Evolutionary conservation across 2,113 vertebrate species (phyloP), one percentile per base, ranked within the genome.

Genomic region (Plotosus lineatus): DNA sequence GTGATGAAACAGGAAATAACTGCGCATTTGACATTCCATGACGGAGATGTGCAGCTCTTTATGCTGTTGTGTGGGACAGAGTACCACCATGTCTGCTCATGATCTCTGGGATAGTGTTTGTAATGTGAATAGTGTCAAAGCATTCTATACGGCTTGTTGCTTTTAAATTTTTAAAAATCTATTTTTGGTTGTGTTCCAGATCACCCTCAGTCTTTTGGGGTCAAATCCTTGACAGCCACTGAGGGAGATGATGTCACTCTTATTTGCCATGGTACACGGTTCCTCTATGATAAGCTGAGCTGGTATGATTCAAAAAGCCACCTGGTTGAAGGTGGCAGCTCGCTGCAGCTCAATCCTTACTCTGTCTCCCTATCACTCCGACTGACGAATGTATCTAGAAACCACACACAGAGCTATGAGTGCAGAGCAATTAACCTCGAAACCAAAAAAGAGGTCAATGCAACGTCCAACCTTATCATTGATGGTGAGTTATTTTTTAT

Each of bases 251-350:
- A 95, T 0, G 68, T 94, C 19, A 90, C 1, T 3, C 85, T 98
- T 81, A 93, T 89, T 60, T 98, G 96, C 87, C 80, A 86, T 14
- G 94, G 93, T 8, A 90, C 94, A 53, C 94, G 89, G 74, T 96
- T 94, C 88, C 91, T 95, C 76, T 96, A 95, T 87, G 92, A 88
- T 1, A 83, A 90, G 36, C 88, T 96, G 23, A 84, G 58, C 36
- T 98, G 96, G 96, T 83, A 92, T 36, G 86, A 92, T 81, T 91
- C 93, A 9, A 85, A 78, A 65, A 89, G 90, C 48, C 86, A 82
- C 81, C 89, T 14, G 0, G 74, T 94, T 63, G 90, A 85, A 0
- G 0, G 60, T 0, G 28, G 10, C 2, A 60, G 89, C 0, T 83
- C 90, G 0, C 23, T 86, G 36, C 79, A 85, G 15, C 80, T 86